Percentiles rank a stretch among this genome's conserved stretches.
phyloP scores from a whole-genome alignment of 2,888 invertebrate species.

The Tetropium fuscum region DNA sequence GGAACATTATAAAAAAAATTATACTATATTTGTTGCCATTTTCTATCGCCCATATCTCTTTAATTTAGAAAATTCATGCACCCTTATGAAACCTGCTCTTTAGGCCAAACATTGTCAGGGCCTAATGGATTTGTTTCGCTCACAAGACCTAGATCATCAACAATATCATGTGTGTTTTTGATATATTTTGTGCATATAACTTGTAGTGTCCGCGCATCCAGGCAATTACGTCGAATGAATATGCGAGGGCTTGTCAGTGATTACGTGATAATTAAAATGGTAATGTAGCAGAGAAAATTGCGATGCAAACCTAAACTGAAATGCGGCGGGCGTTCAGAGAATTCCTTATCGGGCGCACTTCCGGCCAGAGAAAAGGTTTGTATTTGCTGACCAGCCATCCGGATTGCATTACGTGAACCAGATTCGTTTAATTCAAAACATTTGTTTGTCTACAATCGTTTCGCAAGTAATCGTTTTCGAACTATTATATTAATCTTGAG shows the following conservation, averaged over 20 bases:
- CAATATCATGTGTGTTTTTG: too few relatives aligned
- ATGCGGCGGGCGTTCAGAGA: slow-evolving; percentile 31
- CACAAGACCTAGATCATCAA: too few relatives aligned
- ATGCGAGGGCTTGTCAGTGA: slow-evolving; percentile 10
- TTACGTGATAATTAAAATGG: slow-evolving; percentile 21
- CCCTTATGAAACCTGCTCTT: too few relatives aligned
- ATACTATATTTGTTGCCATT: too few relatives aligned
- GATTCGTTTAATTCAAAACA: slow-evolving; percentile 27
- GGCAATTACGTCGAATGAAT: slow-evolving; percentile 17
- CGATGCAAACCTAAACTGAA: slow-evolving; percentile 11
- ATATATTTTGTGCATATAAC: too few relatives aligned
- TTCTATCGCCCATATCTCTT: too few relatives aligned
- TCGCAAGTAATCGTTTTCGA: neutral
- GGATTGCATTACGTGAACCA: slow-evolving; percentile 30
- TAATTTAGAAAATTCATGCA: too few relatives aligned
- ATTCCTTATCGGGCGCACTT: slow-evolving; percentile 36
- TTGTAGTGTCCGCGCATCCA: too few relatives aligned
- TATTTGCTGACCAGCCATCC: slow-evolving; percentile 30
- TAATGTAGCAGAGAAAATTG: slow-evolving; percentile 16
- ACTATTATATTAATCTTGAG: too few relatives aligned
- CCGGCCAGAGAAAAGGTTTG: slow-evolving; percentile 29
- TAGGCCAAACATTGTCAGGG: too few relatives aligned
- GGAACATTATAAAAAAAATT: too few relatives aligned
- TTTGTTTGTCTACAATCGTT: slow-evolving; percentile 18
- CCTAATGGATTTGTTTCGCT: too few relatives aligned